These are phyloP conservation scores for Galeopsomyia nigrocyanea DNA, from an alignment of 2,888 invertebrate genomes.

Conservation along the genomic window DNA sequence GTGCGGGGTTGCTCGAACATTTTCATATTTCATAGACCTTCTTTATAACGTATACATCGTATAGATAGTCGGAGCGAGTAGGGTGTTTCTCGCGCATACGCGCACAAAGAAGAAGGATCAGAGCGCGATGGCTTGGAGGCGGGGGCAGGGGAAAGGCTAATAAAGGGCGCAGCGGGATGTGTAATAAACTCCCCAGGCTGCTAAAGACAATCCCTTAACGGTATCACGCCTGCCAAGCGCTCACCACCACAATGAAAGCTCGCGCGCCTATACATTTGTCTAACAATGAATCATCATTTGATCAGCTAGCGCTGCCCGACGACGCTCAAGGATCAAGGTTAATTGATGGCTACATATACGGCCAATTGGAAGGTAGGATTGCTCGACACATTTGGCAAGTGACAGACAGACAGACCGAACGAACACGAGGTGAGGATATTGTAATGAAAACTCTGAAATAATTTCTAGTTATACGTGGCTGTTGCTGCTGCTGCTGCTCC, in stretches of 20 bases:
- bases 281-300: too few relatives aligned
- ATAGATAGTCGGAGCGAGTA: too few relatives aligned
- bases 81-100: too few relatives aligned
- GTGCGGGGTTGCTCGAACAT: too few relatives aligned
- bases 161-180: constrained; percentile 62
- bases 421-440: constrained; percentile 14
- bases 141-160: constrained; percentile 51
- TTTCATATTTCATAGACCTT: too few relatives aligned
- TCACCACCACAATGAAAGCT: not conserved
- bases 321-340: constrained; percentile 21
- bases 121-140: not conserved
- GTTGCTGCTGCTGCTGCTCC: not conserved
- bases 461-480: constrained; percentile 50
- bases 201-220: constrained; percentile 20
- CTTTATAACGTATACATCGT: too few relatives aligned
- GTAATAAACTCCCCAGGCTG: constrained; percentile 60
- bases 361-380: not conserved
- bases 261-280: not conserved
- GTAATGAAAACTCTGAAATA: constrained; percentile 51
- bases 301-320: not conserved
- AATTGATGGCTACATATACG: too few relatives aligned
- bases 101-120: too few relatives aligned
- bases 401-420: not conserved
- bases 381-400: constrained; percentile 42
- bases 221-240: constrained; percentile 38